Evolutionary conservation across 2,888 invertebrate species (phyloP), one percentile per base, ranked within the genome.

Genomic region (Pollenia amentaria): DNA sequence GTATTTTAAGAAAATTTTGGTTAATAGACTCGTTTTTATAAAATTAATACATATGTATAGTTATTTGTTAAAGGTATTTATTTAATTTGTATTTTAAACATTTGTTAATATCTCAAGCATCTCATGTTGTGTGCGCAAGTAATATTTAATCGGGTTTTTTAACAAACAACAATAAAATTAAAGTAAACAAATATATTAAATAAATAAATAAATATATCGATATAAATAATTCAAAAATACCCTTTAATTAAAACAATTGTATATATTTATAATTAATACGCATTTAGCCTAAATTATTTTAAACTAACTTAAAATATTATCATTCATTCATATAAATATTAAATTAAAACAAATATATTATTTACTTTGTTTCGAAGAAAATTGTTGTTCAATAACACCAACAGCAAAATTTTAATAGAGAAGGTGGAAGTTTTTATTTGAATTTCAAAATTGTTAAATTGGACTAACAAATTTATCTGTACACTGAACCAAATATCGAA

Each of bases 161-260:
- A 18, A 18, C 10, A 21, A 18, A 53, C 53, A 53, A 21, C 29
- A 29, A 57, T 12, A 57, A 60, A 40, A n/a, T 38, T n/a, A n/a
- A n/a, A n/a, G n/a, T n/a, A n/a, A 53, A 57, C 44, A 72, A 44
- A 57, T n/a, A 57, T 12, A 72, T 44, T 44, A 40, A 21, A 21
- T 12, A 11, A 55, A 55, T 21, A 21, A 55, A 55, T 53, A 55
- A 57, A 42, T 42, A 53, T 55, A 70, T 53, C 14, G 10, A 57
- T 38, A 57, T 21, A 1, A 57, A 53, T 38, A 53, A 4, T n/a
- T 21, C 16, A 72, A 64, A 80, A 55, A 80, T 67, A 60, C 40
- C 48, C 44, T 57, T 64, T 48, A 67, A 75, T 40, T 40, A n/a
- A 38, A 40, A 60, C 40, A 40, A 29, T 29, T 29, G 12, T 57